phyloP scores from a whole-genome alignment of 2,113 vertebrate genomes.

The Nothoprocta perdicaria region DNA sequence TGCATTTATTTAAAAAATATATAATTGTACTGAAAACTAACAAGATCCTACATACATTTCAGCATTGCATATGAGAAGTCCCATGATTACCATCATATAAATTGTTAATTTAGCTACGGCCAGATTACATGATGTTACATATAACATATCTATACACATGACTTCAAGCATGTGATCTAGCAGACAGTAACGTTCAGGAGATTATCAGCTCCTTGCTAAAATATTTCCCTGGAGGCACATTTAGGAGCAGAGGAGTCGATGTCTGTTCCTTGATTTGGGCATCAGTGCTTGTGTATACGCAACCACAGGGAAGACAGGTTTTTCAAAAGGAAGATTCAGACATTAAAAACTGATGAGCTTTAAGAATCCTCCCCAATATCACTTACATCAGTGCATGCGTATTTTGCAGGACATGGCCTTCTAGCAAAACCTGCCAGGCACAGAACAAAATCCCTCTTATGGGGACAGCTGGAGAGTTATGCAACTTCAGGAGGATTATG shows the following conservation, averaged over 20 bases:
- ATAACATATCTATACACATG: background rate
- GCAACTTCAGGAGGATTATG: constrained; percentile 70
- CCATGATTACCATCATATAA: background rate
- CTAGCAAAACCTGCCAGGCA: constrained; percentile 68
- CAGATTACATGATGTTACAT: background rate
- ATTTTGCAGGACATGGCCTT: background rate
- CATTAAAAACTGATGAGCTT: constrained; percentile 27
- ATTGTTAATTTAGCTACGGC: background rate
- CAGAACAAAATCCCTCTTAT: constrained; percentile 56
- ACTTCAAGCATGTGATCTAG: background rate
- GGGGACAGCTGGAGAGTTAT: constrained; percentile 77
- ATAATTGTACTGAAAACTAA: background rate
- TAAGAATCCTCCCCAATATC: background rate
- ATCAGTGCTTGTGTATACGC: background rate
- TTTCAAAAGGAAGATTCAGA: constrained; percentile 9
- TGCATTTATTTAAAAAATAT: background rate
- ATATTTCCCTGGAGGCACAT: background rate
- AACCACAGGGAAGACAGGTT: background rate
- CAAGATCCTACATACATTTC: background rate
- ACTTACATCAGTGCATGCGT: fast-evolving
- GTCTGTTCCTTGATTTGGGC: background rate
- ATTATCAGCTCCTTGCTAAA: background rate
- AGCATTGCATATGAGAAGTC: background rate
- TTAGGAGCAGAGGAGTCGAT: background rate
- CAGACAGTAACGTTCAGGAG: background rate